Percentiles rank a stretch among this genome's conserved stretches.
Conservation (phyloP, 92 coral and sea anemone species). For the Scolanthus callimorphus region DNA sequence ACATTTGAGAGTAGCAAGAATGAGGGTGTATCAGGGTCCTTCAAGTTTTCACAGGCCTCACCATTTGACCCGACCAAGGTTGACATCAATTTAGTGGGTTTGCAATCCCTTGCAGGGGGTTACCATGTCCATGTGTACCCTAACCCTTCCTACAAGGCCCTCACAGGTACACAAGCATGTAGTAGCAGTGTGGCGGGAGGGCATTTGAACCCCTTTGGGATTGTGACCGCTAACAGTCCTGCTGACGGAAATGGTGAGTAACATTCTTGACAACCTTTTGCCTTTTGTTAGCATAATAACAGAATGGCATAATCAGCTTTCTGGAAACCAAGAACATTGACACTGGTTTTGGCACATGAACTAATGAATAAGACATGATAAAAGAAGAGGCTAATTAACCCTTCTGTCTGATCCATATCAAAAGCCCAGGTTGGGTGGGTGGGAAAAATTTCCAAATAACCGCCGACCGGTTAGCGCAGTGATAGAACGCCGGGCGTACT, state of each 20-base stretch:
- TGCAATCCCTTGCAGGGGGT: slow-evolving; percentile 55
- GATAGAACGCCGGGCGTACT: too few species aligned
- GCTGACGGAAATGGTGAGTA: slow-evolving; percentile 71
- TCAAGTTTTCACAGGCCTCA: slow-evolving; percentile 67
- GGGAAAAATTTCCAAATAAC: too few species aligned
- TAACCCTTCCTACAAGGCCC: slow-evolving; percentile 54
- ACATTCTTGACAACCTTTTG: background rate
- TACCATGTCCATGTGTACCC: slow-evolving; percentile 90
- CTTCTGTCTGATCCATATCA: too few species aligned
- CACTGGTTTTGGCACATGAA: too few species aligned
- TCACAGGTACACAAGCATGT: slow-evolving; percentile 52
- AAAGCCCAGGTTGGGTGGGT: too few species aligned
- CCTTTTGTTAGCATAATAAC: too few species aligned
- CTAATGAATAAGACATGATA: too few species aligned
- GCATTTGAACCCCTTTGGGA: slow-evolving; percentile 87
- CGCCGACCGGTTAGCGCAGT: too few species aligned
- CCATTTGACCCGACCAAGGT: slow-evolving; percentile 82
- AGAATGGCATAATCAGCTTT: too few species aligned
- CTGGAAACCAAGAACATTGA: too few species aligned
- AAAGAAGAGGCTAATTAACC: too few species aligned
- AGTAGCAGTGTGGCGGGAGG: slow-evolving; percentile 53
- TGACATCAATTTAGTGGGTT: slow-evolving; percentile 43
- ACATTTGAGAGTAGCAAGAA: slow-evolving; percentile 37
- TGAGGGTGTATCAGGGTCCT: slow-evolving; percentile 74
- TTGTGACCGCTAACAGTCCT: slow-evolving; percentile 55